phyloP scores from a whole-genome alignment of 2,797 vertebrate genomes.

The Eidolon dupreanum region DNA sequence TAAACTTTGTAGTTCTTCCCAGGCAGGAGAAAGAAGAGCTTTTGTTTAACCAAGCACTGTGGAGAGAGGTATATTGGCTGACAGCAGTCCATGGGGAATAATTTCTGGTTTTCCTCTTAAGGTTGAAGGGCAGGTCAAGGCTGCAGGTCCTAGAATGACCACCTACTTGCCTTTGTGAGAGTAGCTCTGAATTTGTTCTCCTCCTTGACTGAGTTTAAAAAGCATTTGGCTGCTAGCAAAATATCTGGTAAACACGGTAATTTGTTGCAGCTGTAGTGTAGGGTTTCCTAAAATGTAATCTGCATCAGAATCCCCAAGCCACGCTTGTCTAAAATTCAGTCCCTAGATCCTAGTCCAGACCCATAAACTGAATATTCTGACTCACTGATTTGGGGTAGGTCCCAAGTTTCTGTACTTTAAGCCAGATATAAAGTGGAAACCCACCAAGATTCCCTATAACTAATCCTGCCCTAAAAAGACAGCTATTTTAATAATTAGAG shows the following conservation, averaged over 20 bases:
- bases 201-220: not conserved
- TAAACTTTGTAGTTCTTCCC: not conserved
- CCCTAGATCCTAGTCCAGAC: not conserved
- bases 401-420: not conserved
- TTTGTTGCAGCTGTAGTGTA: not conserved
- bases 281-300: not conserved
- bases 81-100: no score
- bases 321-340: conserved; percentile 16
- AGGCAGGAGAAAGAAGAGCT: not conserved
- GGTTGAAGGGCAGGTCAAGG: not conserved
- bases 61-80: not conserved
- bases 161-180: not conserved
- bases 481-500: not conserved
- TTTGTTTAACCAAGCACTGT: not conserved
- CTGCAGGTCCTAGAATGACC: not conserved
- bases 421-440: conserved; percentile 7
- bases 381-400: not conserved
- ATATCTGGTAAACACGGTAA: conserved; percentile 9
- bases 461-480: not conserved
- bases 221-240: not conserved
- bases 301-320: not conserved
- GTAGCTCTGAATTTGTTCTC: not conserved
- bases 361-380: conserved; percentile 27
- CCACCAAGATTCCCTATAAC: not conserved
- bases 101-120: not conserved